Percentiles rank a stretch among this genome's conserved stretches.
These are phyloP conservation scores for Callyntrura guangdongensis DNA, from an alignment of 2,888 invertebrate genomes.

Conservation along the genomic window DNA sequence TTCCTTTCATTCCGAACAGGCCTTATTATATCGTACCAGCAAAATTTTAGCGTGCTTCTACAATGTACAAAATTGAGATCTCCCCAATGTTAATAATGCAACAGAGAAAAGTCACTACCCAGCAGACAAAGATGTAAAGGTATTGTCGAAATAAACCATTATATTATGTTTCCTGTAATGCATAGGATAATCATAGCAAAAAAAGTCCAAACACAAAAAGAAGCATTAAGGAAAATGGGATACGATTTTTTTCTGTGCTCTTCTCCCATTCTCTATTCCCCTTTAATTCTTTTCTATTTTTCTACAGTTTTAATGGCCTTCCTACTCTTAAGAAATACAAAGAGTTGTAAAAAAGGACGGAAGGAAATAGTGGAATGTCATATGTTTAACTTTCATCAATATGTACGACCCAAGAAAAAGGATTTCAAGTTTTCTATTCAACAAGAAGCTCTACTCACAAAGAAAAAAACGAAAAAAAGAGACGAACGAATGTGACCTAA, in stretches of 20 bases:
- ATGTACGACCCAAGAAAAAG: conserved; percentile 24
- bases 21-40: neutral
- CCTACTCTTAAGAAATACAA: conserved; percentile 37
- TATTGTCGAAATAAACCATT: conserved; percentile 45
- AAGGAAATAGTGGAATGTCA: conserved; percentile 39
- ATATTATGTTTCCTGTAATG: conserved; percentile 54
- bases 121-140: conserved; percentile 39
- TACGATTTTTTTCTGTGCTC: conserved; percentile 49
- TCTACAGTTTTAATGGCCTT: conserved; percentile 55
- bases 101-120: conserved; percentile 47
- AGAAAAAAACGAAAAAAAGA: neutral
- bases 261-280: neutral
- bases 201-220: conserved; percentile 31
- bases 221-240: conserved; percentile 60
- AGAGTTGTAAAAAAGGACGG: conserved; percentile 31
- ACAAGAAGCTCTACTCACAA: neutral
- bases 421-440: neutral
- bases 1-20: too few relatives aligned
- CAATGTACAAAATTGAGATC: neutral
- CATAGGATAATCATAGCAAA: conserved; percentile 53
- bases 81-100: conserved; percentile 33
- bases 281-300: conserved; percentile 34
- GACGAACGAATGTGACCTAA: neutral
- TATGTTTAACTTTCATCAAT: conserved; percentile 54
- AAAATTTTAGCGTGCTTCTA: neutral